Conservation (phyloP, 2,113 vertebrate species). For the Oncorhynchus mykiss region DNA sequence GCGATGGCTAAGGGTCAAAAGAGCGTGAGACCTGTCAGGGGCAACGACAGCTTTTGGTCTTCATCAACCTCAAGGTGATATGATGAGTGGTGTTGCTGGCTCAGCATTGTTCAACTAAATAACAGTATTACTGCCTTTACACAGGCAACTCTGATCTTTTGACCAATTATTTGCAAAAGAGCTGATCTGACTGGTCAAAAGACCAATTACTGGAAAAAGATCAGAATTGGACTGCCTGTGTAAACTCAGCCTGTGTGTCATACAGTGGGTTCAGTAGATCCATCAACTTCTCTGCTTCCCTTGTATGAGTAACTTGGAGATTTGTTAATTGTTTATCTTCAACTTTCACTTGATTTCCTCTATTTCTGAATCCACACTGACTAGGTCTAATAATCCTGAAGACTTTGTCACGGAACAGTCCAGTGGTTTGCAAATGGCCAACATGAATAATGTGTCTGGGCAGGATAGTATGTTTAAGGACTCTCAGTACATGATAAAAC, state of each 20-base stretch:
- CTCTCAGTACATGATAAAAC: slow-evolving; percentile 64
- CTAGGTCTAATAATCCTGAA: slow-evolving; percentile 61
- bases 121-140: not conserved
- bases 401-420: slow-evolving; percentile 59
- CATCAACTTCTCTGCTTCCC: not conserved
- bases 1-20: slow-evolving; percentile 50
- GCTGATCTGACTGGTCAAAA: no score
- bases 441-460: slow-evolving; percentile 62
- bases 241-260: not conserved
- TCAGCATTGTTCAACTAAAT: not conserved
- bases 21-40: slow-evolving; percentile 59
- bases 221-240: no score
- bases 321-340: not conserved
- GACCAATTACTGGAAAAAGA: no score
- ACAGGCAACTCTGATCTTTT: no score
- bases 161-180: no score
- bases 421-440: slow-evolving; percentile 56
- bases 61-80: slow-evolving; percentile 67
- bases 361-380: slow-evolving; percentile 1
- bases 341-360: not conserved
- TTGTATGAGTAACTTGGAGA: not conserved
- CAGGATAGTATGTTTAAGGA: slow-evolving; percentile 64
- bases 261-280: not conserved
- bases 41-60: slow-evolving; percentile 67
- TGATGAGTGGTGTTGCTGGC: slow-evolving; percentile 56